Percentiles rank a stretch among this genome's conserved stretches.
Conservation (phyloP, 2,888 invertebrate genomes). For the Heteromyza rotundicornis region DNA sequence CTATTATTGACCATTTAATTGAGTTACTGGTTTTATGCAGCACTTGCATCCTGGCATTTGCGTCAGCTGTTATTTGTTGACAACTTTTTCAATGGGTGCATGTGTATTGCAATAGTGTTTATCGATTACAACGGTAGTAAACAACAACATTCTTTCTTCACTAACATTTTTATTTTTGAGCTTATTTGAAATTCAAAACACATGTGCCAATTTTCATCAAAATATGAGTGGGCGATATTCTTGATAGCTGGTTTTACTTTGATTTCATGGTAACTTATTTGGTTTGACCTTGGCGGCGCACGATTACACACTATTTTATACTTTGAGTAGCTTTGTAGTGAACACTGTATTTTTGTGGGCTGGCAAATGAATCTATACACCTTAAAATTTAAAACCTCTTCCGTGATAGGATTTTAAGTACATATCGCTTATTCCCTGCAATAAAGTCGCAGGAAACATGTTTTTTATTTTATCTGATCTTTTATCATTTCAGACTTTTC, state of each 20-base stretch:
- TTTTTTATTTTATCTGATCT: too few species aligned
- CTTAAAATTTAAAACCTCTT: too few species aligned
- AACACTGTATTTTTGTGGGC: too few species aligned
- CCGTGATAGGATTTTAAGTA: too few species aligned
- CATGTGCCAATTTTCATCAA: slow-evolving; percentile 19
- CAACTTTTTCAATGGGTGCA: background rate
- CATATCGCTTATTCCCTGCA: too few species aligned
- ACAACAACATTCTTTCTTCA: background rate
- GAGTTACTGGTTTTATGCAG: too few species aligned
- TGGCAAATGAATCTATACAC: too few species aligned
- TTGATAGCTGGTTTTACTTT: background rate
- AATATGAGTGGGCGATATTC: background rate
- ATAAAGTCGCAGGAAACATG: too few species aligned
- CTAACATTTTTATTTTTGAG: too few species aligned
- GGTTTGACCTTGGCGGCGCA: background rate
- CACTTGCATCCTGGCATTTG: background rate
- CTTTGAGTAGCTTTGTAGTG: background rate
- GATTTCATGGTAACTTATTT: background rate
- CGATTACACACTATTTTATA: too few species aligned
- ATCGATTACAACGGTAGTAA: background rate
- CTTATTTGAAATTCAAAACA: slow-evolving; percentile 10
- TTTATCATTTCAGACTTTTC: too few species aligned
- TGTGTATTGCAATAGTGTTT: background rate
- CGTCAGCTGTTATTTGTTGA: background rate
- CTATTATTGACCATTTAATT: too few species aligned